These are phyloP conservation scores for Chaunax sp. DNA, from an alignment of 2,797 vertebrate genomes.

Conservation along the genomic window DNA sequence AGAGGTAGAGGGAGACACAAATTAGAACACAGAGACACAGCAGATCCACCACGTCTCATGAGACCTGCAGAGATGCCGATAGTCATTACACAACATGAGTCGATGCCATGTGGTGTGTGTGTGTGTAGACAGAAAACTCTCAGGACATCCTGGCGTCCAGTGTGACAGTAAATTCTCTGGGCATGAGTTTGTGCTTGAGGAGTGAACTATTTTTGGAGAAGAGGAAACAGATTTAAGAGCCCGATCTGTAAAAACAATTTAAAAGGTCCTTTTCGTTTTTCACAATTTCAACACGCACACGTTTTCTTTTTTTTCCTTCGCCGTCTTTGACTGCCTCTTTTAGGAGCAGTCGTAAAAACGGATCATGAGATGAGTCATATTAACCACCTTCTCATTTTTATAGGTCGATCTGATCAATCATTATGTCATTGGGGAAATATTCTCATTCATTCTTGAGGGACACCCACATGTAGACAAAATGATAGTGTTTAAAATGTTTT, in stretches of 20 bases:
- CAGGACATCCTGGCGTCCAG: background rate
- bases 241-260: constrained; percentile 47
- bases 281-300: constrained; percentile 16
- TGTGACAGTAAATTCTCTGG: background rate
- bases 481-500: background rate
- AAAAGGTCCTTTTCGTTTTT: constrained; percentile 6
- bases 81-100: background rate
- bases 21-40: constrained; percentile 3
- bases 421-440: background rate
- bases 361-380: constrained; percentile 38
- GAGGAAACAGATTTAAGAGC: constrained; percentile 29
- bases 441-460: constrained; percentile 4
- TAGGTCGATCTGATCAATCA: constrained; percentile 11
- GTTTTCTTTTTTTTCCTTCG: constrained; percentile 24
- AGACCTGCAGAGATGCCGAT: background rate
- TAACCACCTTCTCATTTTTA: constrained; percentile 6
- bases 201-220: background rate
- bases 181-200: background rate
- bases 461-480: constrained; percentile 14
- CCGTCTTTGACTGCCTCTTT: constrained; percentile 21
- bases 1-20: constrained; percentile 83
- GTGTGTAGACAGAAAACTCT: background rate
- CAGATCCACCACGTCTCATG: background rate
- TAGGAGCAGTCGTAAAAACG: constrained; percentile 15
- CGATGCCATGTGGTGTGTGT: background rate